Base-by-base conservation (phyloP, 2,797 vertebrate genomes). In the Acropternis orthonyx region DNA sequence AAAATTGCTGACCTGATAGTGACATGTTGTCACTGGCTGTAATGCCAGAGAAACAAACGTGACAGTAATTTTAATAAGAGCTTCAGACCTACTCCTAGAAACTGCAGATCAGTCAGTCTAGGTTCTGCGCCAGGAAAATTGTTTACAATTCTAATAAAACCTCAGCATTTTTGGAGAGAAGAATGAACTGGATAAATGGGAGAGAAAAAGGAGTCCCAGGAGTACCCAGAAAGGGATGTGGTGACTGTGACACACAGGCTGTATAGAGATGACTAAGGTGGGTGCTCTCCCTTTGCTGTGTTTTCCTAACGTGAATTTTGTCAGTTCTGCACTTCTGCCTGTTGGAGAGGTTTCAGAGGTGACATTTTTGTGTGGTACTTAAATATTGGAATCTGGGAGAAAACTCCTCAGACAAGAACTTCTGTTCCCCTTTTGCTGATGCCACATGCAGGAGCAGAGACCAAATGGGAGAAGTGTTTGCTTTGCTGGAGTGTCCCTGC, bases 381-480 rank as follows among this genome's bases (percentile, higher is more conserved):
- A n/a, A 63, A 22, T n/a, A 22, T 11, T 27, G 52, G 36, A 24
- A 26, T 52, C 24, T 68, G 48, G 43, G 43, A 28, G 43, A 28
- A 76, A 66, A 19, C 30, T 32, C 41, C 21, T 56, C 36, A 41
- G 61, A 37, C 15, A 21, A 27, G 71, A 43, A 43, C 49, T 21
- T 72, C 20, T 48, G 4, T 62, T n/a, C 6, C 11, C 28, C 22
- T 62, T 79, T 34, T 24, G 48, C 14, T 34, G 49, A 8, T 49
- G 4, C 6, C 2, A 8, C 7, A 30, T 9, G 34, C n/a, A 46
- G 56, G 36, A 41, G 44, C 51, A 43, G 51, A n/a, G 69, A 30
- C 23, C 59, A 17, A 27, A 21, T 0, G 26, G 49, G 49, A 24
- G 7, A 23, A 18, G 5, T 7, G 30, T 12, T 7, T 41, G 39